Percentiles rank a stretch among this genome's conserved stretches.
Conservation (phyloP, 2,113 vertebrate species). For the Alaudala cheleensis region DNA sequence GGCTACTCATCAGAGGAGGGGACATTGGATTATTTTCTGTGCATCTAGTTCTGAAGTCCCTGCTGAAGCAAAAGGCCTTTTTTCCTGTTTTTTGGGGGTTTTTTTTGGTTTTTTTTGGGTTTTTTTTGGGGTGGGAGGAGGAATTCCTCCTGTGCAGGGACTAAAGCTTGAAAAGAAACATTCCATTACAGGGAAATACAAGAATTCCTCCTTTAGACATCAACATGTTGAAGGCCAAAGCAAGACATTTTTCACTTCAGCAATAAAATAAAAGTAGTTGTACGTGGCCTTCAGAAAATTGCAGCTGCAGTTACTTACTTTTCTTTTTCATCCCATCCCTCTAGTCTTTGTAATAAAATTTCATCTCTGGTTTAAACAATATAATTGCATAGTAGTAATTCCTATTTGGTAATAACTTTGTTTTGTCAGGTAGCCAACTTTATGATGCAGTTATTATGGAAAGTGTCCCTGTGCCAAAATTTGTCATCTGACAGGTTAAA, state of each 20-base stretch:
- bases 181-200: neutral
- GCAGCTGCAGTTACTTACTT: neutral
- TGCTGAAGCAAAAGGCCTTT: neutral
- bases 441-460: neutral
- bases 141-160: neutral
- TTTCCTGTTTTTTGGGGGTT: neutral
- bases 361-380: neutral
- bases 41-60: neutral
- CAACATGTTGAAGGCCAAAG: neutral
- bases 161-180: slow-evolving; percentile 1
- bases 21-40: slow-evolving; percentile 5
- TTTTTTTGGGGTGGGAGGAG: neutral
- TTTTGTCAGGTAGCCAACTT: neutral
- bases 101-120: neutral
- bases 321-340: neutral
- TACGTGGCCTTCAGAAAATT: neutral
- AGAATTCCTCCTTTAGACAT: neutral
- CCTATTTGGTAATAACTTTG: neutral
- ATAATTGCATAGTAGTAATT: neutral
- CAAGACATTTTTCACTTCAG: neutral
- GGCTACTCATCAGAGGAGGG: neutral
- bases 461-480: neutral
- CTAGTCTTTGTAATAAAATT: neutral
- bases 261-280: neutral
- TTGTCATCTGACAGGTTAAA: neutral